Base-by-base conservation (phyloP, 2,113 vertebrate genomes). In the Sigmodon hispidus region DNA sequence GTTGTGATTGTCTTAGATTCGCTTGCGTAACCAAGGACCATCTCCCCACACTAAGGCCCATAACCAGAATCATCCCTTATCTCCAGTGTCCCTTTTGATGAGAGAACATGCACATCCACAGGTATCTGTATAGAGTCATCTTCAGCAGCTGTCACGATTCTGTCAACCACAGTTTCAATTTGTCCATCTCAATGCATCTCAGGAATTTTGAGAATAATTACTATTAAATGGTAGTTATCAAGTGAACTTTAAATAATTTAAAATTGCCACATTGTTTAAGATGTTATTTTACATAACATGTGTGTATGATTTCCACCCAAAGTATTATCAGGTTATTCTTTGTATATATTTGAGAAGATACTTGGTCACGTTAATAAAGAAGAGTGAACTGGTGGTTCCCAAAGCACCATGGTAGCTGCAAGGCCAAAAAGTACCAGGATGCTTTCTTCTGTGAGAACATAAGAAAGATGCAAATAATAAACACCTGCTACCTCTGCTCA, bases 141-240 rank as follows among this genome's bases (percentile, higher is more conserved):
- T 89, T 63, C 36, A 43, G 5, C 9, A 43, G 17, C 2, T 29
- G 19, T 67, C 50, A 40, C 61, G 86, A 31, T 81, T 92, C 59
- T 93, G 52, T 10, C 15, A 72, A 50, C 11, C 15, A 95, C 3
- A 79, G 1, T 75, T 36, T 59, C 26, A 13, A 65, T 61, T 43
- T n/a, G 2, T 12, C 22, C 40, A 3, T 75, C 40, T 87, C 52
- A 81, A 26, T 61, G 19, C 45, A 72, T 83, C 90, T 31, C 36
- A 93, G 45, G 26, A 86, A 69, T 75, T 43, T 76, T 89, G 75
- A 92, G 31, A 34, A 70, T 95, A 88, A 81, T 95, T 89, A 65
- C 81, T 93, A 83, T 29, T 50, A 40, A 95, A 13, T 63, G 59
- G 6, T 29, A n/a, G 21, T 63, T 59, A 57, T 9, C 45, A 70